phyloP scores from a whole-genome alignment of 2,797 vertebrate species.

The Macroramphosus scolopax region DNA sequence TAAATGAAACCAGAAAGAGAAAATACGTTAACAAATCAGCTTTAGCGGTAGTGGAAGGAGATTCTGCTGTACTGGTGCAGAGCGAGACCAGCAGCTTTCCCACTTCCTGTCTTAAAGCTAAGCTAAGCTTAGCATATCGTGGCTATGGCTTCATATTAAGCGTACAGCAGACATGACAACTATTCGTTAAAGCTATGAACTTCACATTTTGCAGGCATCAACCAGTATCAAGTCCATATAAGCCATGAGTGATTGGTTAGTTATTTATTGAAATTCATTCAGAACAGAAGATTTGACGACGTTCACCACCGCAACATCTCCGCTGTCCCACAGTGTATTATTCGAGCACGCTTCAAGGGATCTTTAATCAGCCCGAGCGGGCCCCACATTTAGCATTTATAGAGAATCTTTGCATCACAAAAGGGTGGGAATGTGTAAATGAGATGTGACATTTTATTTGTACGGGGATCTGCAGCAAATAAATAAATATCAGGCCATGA shows the following conservation, averaged over 20 bases:
- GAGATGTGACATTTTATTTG: slow-evolving; percentile 86
- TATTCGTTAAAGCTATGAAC: slow-evolving; percentile 14
- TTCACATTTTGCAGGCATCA: slow-evolving; percentile 14
- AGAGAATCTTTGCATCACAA: slow-evolving; percentile 80
- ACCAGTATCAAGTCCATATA: slow-evolving; percentile 12
- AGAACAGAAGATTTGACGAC: slow-evolving; percentile 44
- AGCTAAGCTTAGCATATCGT: too few species aligned
- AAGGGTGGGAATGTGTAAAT: slow-evolving; percentile 78
- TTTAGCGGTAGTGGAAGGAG: too few species aligned
- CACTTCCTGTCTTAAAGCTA: too few species aligned
- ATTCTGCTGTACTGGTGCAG: too few species aligned
- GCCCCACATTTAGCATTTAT: slow-evolving; percentile 76
- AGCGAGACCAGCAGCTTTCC: too few species aligned
- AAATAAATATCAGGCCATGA: slow-evolving; percentile 93
- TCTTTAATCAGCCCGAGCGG: slow-evolving; percentile 76
- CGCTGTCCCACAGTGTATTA: slow-evolving; percentile 59
- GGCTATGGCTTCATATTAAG: not conserved
- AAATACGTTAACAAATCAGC: too few species aligned
- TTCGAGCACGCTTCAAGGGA: slow-evolving; percentile 70
- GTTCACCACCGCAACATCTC: slow-evolving; percentile 41
- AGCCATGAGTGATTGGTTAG: slow-evolving; percentile 31
- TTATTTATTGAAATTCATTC: slow-evolving; percentile 49
- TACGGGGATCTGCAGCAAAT: slow-evolving; percentile 83
- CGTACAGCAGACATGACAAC: slow-evolving; percentile 6
- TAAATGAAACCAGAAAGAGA: too few species aligned